Conservation (phyloP, 1,140 invertebrate genomes). For the Drosophila virilis region DNA sequence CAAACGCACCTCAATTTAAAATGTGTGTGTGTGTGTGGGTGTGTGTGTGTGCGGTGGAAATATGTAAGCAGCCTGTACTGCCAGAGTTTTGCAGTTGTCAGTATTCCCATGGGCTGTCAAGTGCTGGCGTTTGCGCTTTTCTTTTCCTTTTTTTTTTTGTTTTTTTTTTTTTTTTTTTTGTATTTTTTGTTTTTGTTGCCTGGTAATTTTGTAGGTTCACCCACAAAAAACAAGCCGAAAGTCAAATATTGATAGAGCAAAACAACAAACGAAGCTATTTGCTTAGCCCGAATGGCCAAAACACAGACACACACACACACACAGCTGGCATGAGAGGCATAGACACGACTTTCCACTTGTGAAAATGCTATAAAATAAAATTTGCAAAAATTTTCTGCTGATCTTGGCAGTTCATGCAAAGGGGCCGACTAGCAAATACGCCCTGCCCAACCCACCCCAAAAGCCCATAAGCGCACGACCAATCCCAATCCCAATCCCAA, state of each 20-base stretch:
- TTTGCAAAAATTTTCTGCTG: constrained; percentile 81
- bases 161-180: not conserved
- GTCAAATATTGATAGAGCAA: constrained; percentile 81
- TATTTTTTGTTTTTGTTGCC: constrained; percentile 27
- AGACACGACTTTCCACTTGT: constrained; percentile 78
- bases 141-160: constrained; percentile 8
- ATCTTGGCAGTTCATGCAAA: constrained; percentile 74
- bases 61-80: constrained; percentile 30
- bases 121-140: constrained; percentile 60
- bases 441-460: not conserved
- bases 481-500: not conserved
- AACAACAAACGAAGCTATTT: constrained; percentile 82
- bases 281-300: constrained; percentile 67
- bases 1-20: constrained; percentile 45
- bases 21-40: not conserved
- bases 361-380: constrained; percentile 82
- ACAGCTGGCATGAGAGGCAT: constrained; percentile 14
- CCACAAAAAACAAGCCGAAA: constrained; percentile 73
- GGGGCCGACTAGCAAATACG: constrained; percentile 69
- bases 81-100: constrained; percentile 38
- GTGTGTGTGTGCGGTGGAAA: not conserved
- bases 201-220: constrained; percentile 74
- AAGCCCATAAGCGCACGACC: not conserved
- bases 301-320: constrained; percentile 27
- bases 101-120: constrained; percentile 37